These are phyloP conservation scores for Nerophis lumbriciformis DNA, from an alignment of 2,113 vertebrate genomes.

Conservation along the genomic window DNA sequence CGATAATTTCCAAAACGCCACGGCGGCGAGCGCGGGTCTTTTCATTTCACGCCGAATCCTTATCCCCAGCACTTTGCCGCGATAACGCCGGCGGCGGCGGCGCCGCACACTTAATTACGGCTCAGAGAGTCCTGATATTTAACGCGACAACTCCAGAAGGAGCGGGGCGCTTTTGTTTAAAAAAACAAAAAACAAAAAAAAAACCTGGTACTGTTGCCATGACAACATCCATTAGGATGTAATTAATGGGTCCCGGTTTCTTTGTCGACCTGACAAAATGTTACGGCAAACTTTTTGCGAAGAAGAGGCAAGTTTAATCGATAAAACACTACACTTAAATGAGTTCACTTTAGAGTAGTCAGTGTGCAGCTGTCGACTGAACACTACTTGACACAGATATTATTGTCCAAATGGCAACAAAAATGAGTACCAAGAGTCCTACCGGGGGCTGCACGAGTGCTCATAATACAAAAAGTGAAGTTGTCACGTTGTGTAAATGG, in stretches of 20 bases:
- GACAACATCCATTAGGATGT: constrained; percentile 60
- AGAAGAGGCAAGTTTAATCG: too few relatives aligned
- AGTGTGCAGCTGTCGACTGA: too few relatives aligned
- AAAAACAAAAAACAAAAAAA: constrained; percentile 5
- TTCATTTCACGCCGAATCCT: constrained; percentile 41
- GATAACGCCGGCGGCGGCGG: constrained; percentile 25
- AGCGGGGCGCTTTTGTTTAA: constrained; percentile 52
- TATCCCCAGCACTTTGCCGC: constrained; percentile 32
- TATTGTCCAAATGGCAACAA: too few relatives aligned
- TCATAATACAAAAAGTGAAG: too few relatives aligned
- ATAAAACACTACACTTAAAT: too few relatives aligned
- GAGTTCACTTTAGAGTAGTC: too few relatives aligned
- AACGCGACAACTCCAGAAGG: constrained; percentile 36
- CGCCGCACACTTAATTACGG: constrained; percentile 48
- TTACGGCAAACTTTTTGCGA: too few relatives aligned
- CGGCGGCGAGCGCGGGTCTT: constrained; percentile 21
- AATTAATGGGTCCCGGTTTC: constrained; percentile 66
- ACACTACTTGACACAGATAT: too few relatives aligned
- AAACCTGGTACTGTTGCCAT: constrained; percentile 49
- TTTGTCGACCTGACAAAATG: not conserved
- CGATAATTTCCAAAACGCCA: constrained; percentile 27
- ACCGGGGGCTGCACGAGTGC: too few relatives aligned
- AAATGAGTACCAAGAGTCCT: too few relatives aligned
- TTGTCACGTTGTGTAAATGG: too few relatives aligned
- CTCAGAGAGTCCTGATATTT: constrained; percentile 52